Evolutionary conservation across 92 coral and sea anemone species (phyloP).

Genomic region (Pocillopora grandis): DNA sequence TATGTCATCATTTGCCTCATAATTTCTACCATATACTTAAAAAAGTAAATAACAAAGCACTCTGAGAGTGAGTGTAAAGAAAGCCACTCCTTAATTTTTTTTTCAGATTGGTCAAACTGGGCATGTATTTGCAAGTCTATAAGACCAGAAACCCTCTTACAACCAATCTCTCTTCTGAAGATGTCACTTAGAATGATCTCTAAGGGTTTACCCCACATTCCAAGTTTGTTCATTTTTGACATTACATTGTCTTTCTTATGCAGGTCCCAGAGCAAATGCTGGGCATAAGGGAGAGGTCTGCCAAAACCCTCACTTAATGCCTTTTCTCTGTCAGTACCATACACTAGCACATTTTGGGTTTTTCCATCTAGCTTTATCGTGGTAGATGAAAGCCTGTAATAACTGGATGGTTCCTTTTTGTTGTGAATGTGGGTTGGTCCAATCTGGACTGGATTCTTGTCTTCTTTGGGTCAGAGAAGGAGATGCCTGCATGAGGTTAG

Average conservation of each 20-base stretch:
- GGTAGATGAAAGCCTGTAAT: background rate
- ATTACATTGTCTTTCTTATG: background rate
- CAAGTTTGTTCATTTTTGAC: background rate
- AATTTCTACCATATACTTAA: constrained; percentile 34
- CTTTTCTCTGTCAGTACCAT: constrained; percentile 43
- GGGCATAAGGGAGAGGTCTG: constrained; percentile 42
- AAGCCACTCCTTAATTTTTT: constrained; percentile 5
- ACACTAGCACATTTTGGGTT: constrained; percentile 32
- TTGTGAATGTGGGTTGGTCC: constrained; percentile 49
- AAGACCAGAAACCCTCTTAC: too few species aligned
- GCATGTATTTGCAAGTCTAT: too few species aligned
- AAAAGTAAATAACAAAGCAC: constrained; percentile 32
- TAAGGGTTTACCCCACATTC: background rate
- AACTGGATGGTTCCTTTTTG: constrained; percentile 32
- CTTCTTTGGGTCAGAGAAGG: constrained; percentile 34
- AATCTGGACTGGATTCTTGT: constrained; percentile 45
- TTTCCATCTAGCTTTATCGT: constrained; percentile 39
- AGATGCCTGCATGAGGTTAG: constrained; percentile 26
- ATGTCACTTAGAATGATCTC: too few species aligned
- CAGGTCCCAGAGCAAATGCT: constrained; percentile 2
- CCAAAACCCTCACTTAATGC: constrained; percentile 54
- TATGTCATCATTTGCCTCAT: constrained; percentile 47
- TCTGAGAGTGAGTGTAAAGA: constrained; percentile 23
- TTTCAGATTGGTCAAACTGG: too few species aligned
- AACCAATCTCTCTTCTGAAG: too few species aligned